Percentiles rank a stretch among this genome's conserved stretches.
Evolutionary conservation across 2,888 invertebrate genomes (phyloP).

Genomic region (Branchipolynoe longqiensis): DNA sequence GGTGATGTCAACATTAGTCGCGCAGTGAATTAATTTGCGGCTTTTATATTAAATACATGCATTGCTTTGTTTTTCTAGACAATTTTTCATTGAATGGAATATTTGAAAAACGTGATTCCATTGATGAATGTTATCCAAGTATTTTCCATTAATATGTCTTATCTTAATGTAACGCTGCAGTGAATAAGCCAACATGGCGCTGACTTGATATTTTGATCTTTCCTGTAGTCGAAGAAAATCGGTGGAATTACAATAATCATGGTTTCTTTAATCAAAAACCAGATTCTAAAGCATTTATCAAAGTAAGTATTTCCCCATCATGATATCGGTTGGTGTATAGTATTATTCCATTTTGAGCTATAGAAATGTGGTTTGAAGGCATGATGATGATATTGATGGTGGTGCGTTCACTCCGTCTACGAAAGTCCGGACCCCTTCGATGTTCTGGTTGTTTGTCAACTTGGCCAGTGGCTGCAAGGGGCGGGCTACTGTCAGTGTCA

Average conservation of each 20-base stretch:
- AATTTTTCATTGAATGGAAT: too few relatives aligned
- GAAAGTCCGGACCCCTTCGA: too few relatives aligned
- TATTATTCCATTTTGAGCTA: not conserved
- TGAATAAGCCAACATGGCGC: conserved; percentile 48
- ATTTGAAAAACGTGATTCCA: not conserved
- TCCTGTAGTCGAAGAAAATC: conserved; percentile 42
- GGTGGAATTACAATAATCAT: conserved; percentile 60
- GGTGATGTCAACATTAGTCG: conserved; percentile 10
- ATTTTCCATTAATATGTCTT: not conserved
- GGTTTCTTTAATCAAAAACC: conserved; percentile 68
- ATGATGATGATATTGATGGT: too few relatives aligned
- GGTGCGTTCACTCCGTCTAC: too few relatives aligned
- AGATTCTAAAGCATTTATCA: conserved; percentile 69
- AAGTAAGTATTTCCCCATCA: conserved; percentile 63
- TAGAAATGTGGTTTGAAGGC: too few relatives aligned
- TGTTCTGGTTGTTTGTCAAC: too few relatives aligned
- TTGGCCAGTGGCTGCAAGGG: too few relatives aligned
- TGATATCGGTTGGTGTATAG: not conserved
- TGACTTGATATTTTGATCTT: conserved; percentile 53
- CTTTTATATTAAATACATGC: not conserved
- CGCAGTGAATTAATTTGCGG: not conserved
- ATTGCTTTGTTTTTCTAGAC: too few relatives aligned
- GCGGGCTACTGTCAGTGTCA: too few relatives aligned
- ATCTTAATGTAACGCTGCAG: conserved; percentile 1
- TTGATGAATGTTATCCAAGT: not conserved